These are phyloP conservation scores for Volucella bombylans DNA, from an alignment of 2,888 invertebrate species.

Conservation along the genomic window DNA sequence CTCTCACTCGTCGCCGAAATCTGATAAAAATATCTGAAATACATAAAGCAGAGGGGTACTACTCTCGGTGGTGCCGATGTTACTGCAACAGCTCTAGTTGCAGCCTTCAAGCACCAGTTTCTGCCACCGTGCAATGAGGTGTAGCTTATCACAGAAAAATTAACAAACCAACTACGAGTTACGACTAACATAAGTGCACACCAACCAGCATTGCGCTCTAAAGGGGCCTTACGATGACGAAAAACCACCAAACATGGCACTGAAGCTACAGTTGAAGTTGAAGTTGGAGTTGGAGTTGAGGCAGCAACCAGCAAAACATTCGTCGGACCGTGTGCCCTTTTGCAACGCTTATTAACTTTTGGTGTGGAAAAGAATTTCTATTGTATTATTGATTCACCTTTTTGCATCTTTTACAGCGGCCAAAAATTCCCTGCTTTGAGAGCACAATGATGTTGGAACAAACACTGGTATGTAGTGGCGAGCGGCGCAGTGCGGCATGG, in stretches of 20 bases:
- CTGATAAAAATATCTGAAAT: slow-evolving; percentile 57
- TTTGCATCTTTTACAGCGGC: slow-evolving; percentile 53
- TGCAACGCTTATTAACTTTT: slow-evolving; percentile 68
- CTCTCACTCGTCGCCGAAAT: slow-evolving; percentile 63
- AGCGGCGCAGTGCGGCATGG: background rate
- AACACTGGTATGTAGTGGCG: background rate
- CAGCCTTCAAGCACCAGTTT: background rate
- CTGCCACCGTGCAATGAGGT: slow-evolving; percentile 8
- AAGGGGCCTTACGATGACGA: slow-evolving; percentile 20
- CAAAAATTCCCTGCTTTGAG: slow-evolving; percentile 22
- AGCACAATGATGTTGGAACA: slow-evolving; percentile 41
- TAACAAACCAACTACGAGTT: slow-evolving; percentile 46
- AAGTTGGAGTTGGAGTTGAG: background rate
- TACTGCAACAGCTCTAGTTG: background rate
- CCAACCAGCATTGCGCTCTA: background rate
- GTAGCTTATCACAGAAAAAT: slow-evolving; percentile 45
- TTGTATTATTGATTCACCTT: slow-evolving; percentile 66
- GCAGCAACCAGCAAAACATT: background rate
- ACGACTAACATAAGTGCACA: slow-evolving; percentile 14
- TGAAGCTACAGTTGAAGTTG: background rate
- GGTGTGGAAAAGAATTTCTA: slow-evolving; percentile 71
- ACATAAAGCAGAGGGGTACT: slow-evolving; percentile 32
- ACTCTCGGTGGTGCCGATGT: slow-evolving; percentile 1
- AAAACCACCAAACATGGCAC: slow-evolving; percentile 39
- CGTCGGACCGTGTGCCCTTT: slow-evolving; percentile 41